Evolutionary conservation across 2,888 invertebrate species (phyloP).

Genomic region (Macrophya alboannulata): DNA sequence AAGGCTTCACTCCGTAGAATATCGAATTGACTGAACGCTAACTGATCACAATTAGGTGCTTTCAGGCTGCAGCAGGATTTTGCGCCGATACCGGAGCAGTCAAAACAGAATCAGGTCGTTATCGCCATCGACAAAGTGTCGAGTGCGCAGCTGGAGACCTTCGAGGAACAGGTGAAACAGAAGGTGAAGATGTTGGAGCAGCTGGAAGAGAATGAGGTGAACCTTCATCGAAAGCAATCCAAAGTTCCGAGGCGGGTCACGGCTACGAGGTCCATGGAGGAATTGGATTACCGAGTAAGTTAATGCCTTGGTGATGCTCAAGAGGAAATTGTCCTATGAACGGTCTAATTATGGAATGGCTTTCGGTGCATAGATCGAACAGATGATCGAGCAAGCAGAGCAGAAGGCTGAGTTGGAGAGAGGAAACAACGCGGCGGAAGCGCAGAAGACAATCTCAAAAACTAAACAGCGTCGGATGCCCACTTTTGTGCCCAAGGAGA

Average conservation of each 20-base stretch:
- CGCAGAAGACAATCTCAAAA: background rate
- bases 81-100: background rate
- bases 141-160: constrained; percentile 11
- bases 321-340: background rate
- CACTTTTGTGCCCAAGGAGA: constrained; percentile 24
- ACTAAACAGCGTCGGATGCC: constrained; percentile 11
- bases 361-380: constrained; percentile 20
- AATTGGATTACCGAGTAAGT: constrained; percentile 16
- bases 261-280: constrained; percentile 14
- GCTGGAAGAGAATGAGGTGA: background rate
- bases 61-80: constrained; percentile 23
- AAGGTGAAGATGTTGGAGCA: constrained; percentile 14
- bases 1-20: background rate
- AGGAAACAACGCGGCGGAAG: too few relatives aligned
- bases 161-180: constrained; percentile 28
- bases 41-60: background rate
- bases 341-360: background rate
- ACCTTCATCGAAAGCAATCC: background rate
- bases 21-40: background rate
- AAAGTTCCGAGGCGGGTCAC: background rate
- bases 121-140: constrained; percentile 40
- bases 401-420: background rate
- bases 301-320: background rate
- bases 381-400: constrained; percentile 12
- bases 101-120: constrained; percentile 26